Evolutionary conservation across 2,888 invertebrate genomes (phyloP), one percentile per base, ranked within the genome.

Genomic region (Phyllotreta striolata): DNA sequence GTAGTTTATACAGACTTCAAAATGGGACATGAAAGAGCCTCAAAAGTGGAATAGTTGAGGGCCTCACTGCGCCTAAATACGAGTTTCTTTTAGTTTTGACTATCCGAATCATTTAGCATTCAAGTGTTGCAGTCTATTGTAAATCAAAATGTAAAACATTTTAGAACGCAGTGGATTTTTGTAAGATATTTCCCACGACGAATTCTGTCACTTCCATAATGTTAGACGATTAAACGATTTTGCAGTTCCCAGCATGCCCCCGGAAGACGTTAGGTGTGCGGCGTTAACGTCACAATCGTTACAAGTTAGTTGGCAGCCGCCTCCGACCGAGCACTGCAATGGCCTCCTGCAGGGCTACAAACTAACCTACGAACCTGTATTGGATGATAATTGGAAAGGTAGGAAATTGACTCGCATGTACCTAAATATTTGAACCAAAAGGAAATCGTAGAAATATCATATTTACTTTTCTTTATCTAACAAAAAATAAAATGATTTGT

Each of bases 261-360:
- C 92, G 0, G 89, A 89, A 78, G 90, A 90, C 75, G 88, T 93
- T 10, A 85, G 91, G 64, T 92, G 92, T 75, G 88, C 88, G 0
- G 87, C 91, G 0, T 79, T 91, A 49, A 89, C 90, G 34, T 91
- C 92, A 0, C 89, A 91, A 74, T 90, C 90, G 6, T 82, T 93
- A 60, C 90, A 91, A 82, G 87, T 93, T 13, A 88, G 90, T 55
- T 93, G 93, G 93, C 89, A 91, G 69, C 90, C 91, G 9, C 90
- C 92, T 0, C 88, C 91, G 41, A 85, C 86, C 39, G 86, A 87
- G 69, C 88, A 91, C 64, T 87, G 89, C 63, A 91, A 92, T 73
- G 93, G 93, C 2, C 84, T 91, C 54, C 83, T 93, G 63, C 90
- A 91, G 78, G 92, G 92, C 3, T 91, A 91, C 76, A 89, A 89